Conservation (phyloP, 1,140 invertebrate genomes). For the Parasteatoda tepidariorum region DNA sequence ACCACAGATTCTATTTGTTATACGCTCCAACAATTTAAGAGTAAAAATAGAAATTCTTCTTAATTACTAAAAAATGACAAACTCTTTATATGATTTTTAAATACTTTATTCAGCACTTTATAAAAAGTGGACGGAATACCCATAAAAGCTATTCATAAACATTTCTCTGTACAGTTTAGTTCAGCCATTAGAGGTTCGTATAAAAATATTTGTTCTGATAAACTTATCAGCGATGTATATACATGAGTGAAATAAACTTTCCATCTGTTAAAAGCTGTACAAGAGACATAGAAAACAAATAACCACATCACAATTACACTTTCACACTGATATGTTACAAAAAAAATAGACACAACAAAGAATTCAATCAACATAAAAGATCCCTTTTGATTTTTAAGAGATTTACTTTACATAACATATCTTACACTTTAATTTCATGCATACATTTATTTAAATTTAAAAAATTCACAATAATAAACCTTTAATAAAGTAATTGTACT, state of each 20-base stretch:
- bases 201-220: conserved; percentile 59
- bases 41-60: no score
- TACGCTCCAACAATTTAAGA: no score
- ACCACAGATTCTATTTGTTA: no score
- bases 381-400: conserved; percentile 4
- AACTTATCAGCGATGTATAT: conserved; percentile 53
- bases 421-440: no score
- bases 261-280: conserved; percentile 37
- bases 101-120: conserved; percentile 53
- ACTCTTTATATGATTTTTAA: no score
- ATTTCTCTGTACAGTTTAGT: conserved; percentile 42
- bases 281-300: conserved; percentile 25
- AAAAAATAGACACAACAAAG: conserved; percentile 35
- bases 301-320: conserved; percentile 44
- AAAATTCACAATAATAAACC: conserved; percentile 13
- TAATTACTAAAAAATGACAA: no score
- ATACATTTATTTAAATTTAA: no score
- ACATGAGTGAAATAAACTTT: conserved; percentile 23
- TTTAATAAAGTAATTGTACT: conserved; percentile 37
- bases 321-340: conserved; percentile 59
- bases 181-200: conserved; percentile 39
- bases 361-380: conserved; percentile 44
- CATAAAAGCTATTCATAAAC: conserved; percentile 36
- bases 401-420: not conserved
- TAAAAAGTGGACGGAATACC: conserved; percentile 48